A percentile compares a stretch with the other conserved stretches of the same genome.
These are phyloP conservation scores for Coelopa frigida DNA, from an alignment of 1,140 invertebrate species.

Conservation along the genomic window DNA sequence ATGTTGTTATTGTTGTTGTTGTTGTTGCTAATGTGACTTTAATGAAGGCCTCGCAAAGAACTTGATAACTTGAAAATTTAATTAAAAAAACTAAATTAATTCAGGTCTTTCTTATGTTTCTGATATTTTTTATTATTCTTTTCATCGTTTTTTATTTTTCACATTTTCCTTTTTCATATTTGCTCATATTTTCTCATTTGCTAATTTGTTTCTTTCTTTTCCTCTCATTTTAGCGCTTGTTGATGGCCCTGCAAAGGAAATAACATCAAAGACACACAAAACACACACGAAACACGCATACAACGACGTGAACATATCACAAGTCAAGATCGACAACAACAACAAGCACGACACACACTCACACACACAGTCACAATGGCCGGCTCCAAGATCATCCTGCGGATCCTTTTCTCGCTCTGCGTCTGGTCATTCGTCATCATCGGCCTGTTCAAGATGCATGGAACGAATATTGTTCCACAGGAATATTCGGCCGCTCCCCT, in stretches of 20 bases:
- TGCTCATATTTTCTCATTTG: slow-evolving; percentile 4
- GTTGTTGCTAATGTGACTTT: too few relatives aligned
- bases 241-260: too few relatives aligned
- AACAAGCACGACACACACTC: background rate
- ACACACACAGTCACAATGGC: slow-evolving; percentile 25
- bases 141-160: slow-evolving; percentile 4
- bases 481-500: slow-evolving; percentile 31
- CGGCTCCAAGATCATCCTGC: slow-evolving; percentile 40
- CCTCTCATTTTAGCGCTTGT: background rate
- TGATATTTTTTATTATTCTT: background rate
- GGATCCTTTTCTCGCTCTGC: slow-evolving; percentile 41
- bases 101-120: too few relatives aligned
- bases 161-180: background rate
- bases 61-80: too few relatives aligned
- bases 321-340: background rate
- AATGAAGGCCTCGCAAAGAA: too few relatives aligned
- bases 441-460: slow-evolving; percentile 43
- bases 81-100: too few relatives aligned
- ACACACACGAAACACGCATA: background rate
- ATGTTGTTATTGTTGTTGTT: too few relatives aligned
- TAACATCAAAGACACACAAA: background rate
- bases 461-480: slow-evolving; percentile 37
- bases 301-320: background rate
- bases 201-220: background rate
- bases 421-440: slow-evolving; percentile 45